A percentile compares a stretch with the other conserved stretches of the same genome.
Conservation (phyloP, 2,888 invertebrate species). For the Ennomos quercinarius region DNA sequence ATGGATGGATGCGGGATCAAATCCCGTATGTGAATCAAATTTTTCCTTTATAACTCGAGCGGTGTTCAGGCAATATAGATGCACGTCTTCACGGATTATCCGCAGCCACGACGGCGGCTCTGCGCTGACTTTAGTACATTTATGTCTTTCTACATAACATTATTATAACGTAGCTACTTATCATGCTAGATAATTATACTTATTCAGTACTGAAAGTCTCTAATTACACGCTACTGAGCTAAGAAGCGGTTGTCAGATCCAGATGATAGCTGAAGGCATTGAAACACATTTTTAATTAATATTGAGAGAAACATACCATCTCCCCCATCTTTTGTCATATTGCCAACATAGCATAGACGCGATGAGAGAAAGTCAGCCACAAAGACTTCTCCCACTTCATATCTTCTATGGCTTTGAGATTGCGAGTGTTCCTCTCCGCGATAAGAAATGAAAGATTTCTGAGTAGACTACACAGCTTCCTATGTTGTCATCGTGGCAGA, state of each 20-base stretch:
- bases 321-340: constrained; percentile 16
- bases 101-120: too few species aligned
- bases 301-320: constrained; percentile 5
- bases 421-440: constrained; percentile 57
- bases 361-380: constrained; percentile 9
- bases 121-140: too few species aligned
- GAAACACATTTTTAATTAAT: constrained; percentile 4
- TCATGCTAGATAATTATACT: too few species aligned
- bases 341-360: constrained; percentile 14
- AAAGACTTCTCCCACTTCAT: constrained; percentile 24
- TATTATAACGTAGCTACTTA: too few species aligned
- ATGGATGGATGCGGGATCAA: too few species aligned
- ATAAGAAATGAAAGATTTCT: constrained; percentile 78
- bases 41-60: too few species aligned
- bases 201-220: too few species aligned
- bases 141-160: too few species aligned
- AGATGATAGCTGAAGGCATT: not conserved
- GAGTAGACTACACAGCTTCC: constrained; percentile 47
- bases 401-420: constrained; percentile 50
- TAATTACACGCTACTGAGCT: too few species aligned
- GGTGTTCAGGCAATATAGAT: too few species aligned
- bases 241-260: not conserved
- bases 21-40: too few species aligned
- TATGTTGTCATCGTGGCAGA: constrained; percentile 49
- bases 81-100: too few species aligned